These are phyloP conservation scores for Argyrosomus japonicus DNA, from an alignment of 2,113 vertebrate species.

Conservation along the genomic window DNA sequence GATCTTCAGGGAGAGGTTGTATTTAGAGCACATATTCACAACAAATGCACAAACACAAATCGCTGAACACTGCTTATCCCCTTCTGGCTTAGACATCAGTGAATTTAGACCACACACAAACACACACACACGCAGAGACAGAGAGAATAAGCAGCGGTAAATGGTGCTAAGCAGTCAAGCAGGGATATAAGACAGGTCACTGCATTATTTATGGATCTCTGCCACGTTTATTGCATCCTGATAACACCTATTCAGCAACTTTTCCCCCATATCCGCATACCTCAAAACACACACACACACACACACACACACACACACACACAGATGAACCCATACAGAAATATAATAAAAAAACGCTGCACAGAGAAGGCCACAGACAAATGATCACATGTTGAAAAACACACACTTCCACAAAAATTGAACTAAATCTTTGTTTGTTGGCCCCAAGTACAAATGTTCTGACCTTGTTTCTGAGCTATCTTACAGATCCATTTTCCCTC, in stretches of 20 bases:
- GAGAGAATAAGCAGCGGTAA: conserved; percentile 69
- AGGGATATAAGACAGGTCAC: conserved; percentile 72
- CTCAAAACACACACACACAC: conserved; percentile 29
- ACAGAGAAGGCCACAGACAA: not conserved
- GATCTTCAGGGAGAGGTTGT: conserved; percentile 40
- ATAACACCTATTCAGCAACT: conserved; percentile 79
- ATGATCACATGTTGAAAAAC: not conserved
- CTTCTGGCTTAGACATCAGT: conserved; percentile 36
- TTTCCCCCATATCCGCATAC: conserved; percentile 47
- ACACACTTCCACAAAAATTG: conserved; percentile 20
- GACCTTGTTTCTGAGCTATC: conserved; percentile 58
- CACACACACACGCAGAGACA: conserved; percentile 24
- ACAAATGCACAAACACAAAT: conserved; percentile 60
- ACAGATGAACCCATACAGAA: conserved; percentile 15
- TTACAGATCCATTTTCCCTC: conserved; percentile 9
- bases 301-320: conserved; percentile 38
- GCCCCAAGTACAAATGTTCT: conserved; percentile 68
- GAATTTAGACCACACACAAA: conserved; percentile 43
- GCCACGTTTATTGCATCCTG: conserved; percentile 72
- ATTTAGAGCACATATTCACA: conserved; percentile 56
- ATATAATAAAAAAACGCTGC: conserved; percentile 25
- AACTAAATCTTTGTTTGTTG: conserved; percentile 61
- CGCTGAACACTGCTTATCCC: conserved; percentile 34
- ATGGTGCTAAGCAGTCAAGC: conserved; percentile 78
- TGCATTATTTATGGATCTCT: conserved; percentile 81